Base-by-base conservation (phyloP, 2,797 vertebrate genomes). In the Miichthys miiuy region DNA sequence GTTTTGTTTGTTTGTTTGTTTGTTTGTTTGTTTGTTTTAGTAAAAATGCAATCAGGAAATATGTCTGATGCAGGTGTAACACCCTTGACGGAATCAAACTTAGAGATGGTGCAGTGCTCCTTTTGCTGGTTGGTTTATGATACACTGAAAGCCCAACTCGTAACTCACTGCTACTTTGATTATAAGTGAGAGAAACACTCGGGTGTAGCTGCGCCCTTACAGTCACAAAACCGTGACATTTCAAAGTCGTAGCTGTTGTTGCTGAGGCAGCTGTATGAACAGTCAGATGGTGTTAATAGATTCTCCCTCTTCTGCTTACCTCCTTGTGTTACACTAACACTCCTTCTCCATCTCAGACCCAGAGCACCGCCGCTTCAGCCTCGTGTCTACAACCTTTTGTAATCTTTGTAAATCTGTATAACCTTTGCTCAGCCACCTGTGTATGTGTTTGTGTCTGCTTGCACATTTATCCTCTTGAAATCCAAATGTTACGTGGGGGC, bases 331-430 rank as follows among this genome's bases (percentile, higher is more conserved):
- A 38, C 46, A 68, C 50, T 20, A 34, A 47, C 62, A 25, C 27
- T 50, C 11, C 11, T 13, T 34, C 47, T 54, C 1, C 4, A 2
- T 50, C 52, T 42, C 25, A 17, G 42, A 57, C 14, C 6, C 38
- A 27, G 51, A 64, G 63, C 54, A 18, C 38, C 0, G 5, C 38
- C 6, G 25, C 79, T 64, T 77, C 50, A 41, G 34, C 63, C 75
- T 48, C 21, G 5, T 73, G 54, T 77, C 63, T 67, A 14, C 66
- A 75, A 81, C 79, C 62, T 68, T 80, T 69, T 44, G 20, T 48
- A 68, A 65, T 72, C 42, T 68, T 25, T 83, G 58, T 68, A 63
- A 68, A 76, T 77, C 68, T 68, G 51, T 61, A 6, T 51, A 62
- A 62, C 70, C 58, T 79, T 72, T 82, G 48, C 69, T 51, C 18